Percentiles rank a stretch among this genome's conserved stretches.
Evolutionary conservation across 1,140 invertebrate genomes (phyloP).

Genomic region (Harlomillsia oculata): DNA sequence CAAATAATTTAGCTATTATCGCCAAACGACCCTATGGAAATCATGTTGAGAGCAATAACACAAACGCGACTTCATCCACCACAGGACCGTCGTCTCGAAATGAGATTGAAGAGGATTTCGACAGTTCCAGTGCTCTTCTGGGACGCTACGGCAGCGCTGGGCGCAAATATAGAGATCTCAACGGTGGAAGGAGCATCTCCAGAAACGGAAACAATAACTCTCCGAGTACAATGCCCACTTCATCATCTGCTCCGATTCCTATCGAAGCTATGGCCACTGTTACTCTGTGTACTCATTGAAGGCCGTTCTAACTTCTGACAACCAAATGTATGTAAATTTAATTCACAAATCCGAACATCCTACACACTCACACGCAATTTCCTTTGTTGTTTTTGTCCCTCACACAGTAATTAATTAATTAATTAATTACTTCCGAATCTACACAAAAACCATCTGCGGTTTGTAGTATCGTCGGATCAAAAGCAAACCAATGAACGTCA

Average conservation of each 20-base stretch:
- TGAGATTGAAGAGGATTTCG: constrained; percentile 27
- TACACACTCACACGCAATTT: too few relatives aligned
- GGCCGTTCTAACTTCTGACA: too few relatives aligned
- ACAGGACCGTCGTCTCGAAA: neutral
- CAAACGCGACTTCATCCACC: neutral
- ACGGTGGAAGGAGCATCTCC: constrained; percentile 20
- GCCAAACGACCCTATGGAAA: constrained; percentile 8
- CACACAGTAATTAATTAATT: too few relatives aligned
- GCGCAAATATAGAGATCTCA: constrained; percentile 21
- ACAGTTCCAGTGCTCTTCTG: constrained; percentile 26
- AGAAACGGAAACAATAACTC: constrained; percentile 33
- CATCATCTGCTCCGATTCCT: constrained; percentile 4
- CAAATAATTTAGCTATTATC: constrained; percentile 5
- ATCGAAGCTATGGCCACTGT: constrained; percentile 8
- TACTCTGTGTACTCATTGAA: too few relatives aligned
- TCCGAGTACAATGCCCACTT: constrained; percentile 1
- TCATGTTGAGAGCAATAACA: constrained; percentile 1
- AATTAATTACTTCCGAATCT: too few relatives aligned
- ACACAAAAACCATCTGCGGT: too few relatives aligned
- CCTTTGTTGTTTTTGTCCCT: too few relatives aligned
- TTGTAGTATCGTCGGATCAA: too few relatives aligned
- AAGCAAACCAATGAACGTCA: too few relatives aligned
- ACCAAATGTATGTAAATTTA: too few relatives aligned
- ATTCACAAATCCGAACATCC: too few relatives aligned
- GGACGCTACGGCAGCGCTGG: constrained; percentile 6